A percentile compares a stretch with the other conserved stretches of the same genome.
Conservation (phyloP, 2,888 invertebrate genomes). For the Gandaritis pyraliata region DNA sequence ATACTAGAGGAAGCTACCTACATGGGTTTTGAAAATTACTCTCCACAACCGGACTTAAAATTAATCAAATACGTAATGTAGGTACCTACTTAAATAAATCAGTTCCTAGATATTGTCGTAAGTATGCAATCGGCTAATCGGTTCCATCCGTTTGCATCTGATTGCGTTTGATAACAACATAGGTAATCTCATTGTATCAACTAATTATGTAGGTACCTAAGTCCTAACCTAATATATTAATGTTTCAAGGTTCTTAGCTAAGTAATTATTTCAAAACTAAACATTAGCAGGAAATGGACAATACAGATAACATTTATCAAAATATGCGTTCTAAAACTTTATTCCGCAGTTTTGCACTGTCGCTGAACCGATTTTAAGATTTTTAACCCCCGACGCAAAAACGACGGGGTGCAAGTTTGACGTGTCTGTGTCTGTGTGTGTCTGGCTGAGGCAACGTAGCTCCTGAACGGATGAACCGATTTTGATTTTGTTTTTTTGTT, state of each 20-base stretch:
- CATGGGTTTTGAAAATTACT: too few species aligned
- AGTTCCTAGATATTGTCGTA: not conserved
- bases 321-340: not conserved
- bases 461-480: too few species aligned
- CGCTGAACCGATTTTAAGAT: too few species aligned
- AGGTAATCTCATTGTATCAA: conserved; percentile 4
- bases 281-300: conserved; percentile 43
- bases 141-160: conserved; percentile 2
- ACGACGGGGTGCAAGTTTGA: too few species aligned
- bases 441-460: too few species aligned
- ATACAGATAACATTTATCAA: conserved; percentile 29
- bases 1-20: too few species aligned
- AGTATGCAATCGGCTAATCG: conserved; percentile 2
- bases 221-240: not conserved
- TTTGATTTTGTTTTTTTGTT: too few species aligned
- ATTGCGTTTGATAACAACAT: not conserved
- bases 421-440: too few species aligned
- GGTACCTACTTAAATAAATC: not conserved
- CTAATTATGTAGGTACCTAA: not conserved
- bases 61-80: too few species aligned
- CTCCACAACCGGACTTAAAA: too few species aligned
- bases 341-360: too few species aligned
- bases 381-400: too few species aligned
- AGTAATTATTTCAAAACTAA: conserved; percentile 38
- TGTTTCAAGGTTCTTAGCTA: conserved; percentile 45